Conservation (phyloP, 2,888 invertebrate genomes). For the Priocnemis perturbator region DNA sequence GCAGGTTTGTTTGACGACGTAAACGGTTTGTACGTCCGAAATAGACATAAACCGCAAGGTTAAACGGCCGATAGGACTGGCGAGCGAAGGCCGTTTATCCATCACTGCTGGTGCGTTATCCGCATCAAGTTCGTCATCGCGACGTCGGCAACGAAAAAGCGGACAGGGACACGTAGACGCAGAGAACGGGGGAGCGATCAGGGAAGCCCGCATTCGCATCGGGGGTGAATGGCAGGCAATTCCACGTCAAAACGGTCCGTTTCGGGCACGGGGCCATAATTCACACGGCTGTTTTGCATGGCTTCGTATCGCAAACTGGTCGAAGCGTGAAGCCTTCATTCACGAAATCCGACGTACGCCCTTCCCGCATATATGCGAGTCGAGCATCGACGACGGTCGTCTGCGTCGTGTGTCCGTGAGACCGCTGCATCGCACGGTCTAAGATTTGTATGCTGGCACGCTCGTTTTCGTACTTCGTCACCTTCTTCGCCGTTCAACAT, state of each 20-base stretch:
- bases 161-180: neutral
- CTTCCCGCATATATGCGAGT: neutral
- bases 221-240: constrained; percentile 28
- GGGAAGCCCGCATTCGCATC: constrained; percentile 3
- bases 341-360: constrained; percentile 34
- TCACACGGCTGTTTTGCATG: constrained; percentile 30
- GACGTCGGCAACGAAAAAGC: neutral
- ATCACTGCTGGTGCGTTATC: no score
- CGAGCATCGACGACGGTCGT: no score
- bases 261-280: constrained; percentile 24
- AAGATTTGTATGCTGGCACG: neutral
- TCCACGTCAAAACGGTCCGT: constrained; percentile 24
- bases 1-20: no score
- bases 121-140: no score
- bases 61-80: no score
- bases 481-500: neutral
- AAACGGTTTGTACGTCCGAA: no score
- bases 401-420: neutral
- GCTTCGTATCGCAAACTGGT: constrained; percentile 34
- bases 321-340: constrained; percentile 49
- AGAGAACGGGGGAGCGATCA: neutral
- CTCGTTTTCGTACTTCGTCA: neutral
- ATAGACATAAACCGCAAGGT: no score
- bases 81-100: no score
- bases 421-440: neutral